Base-by-base conservation (phyloP, 2,113 vertebrate species). In the Sphaerodactylus townsendi region DNA sequence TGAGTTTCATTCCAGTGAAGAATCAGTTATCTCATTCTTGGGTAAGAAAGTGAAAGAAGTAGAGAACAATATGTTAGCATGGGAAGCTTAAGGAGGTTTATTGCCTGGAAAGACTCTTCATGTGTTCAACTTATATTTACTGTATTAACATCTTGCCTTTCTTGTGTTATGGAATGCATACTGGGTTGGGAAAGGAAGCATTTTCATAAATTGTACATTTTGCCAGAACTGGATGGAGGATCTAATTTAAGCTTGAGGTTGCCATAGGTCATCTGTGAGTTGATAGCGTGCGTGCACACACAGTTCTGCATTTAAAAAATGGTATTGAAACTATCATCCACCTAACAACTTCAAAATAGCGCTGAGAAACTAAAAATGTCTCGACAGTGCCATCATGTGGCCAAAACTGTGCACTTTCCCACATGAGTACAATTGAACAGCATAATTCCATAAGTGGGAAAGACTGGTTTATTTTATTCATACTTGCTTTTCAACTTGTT, bases 331-430 rank as follows among this genome's bases (percentile, higher is more conserved):
- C 14, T 68, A 69, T 28, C 1, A 0, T 69, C 85, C 81, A 70
- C 30, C 0, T 6, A 48, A 2, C 10, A 9, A 15, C 41, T 64
- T 80, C 35, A 56, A 35, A 7, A 41, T 21, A 65, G 48, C 0
- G 0, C 2, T 2, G 35, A n/a, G n/a, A 83, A 79, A 91, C 81
- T 71, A 84, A 93, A 84, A 5, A 2, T 85, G 86, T 92, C 64
- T 92, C 84, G 71, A 90, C 69, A 91, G 88, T 91, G 94, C 44
- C 96, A 96, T 90, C 96, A 95, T 92, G 94, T 92, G 96, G 89
- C 62, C 2, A 11, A 48, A 44, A 3, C 0, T 0, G 5, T 19
- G 10, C 2, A 4, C 41, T 66, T 9, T 25, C 33, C 15, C 4
- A 39, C 37, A 14, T 3, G 33, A 10, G 28, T 64, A 19, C 6